Percentiles rank a stretch among this genome's conserved stretches.
These are phyloP conservation scores for Tetrax tetrax DNA, from an alignment of 2,113 vertebrate genomes.

Conservation along the genomic window DNA sequence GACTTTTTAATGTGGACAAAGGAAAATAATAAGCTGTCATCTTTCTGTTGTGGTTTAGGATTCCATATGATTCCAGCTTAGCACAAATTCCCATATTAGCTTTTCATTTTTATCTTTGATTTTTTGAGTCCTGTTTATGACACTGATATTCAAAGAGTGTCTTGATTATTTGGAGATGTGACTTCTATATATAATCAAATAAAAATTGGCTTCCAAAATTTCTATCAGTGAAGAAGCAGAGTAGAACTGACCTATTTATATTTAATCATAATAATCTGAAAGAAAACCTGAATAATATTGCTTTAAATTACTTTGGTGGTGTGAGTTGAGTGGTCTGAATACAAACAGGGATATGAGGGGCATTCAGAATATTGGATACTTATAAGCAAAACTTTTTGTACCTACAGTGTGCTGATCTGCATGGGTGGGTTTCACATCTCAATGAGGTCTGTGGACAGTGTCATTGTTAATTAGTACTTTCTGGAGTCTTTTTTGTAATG, in stretches of 20 bases:
- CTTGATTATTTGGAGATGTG: conserved; percentile 1
- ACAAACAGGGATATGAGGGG: background rate
- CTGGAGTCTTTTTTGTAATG: background rate
- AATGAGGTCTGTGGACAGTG: background rate
- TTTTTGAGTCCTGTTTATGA: background rate
- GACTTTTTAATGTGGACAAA: background rate
- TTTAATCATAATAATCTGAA: conserved; percentile 36
- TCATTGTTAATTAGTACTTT: background rate
- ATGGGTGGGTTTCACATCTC: background rate
- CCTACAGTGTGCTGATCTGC: background rate
- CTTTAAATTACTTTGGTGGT: background rate
- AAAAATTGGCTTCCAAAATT: conserved; percentile 27
- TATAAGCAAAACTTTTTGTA: background rate
- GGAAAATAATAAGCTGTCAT: background rate
- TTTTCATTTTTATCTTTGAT: background rate
- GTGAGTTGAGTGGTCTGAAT: background rate
- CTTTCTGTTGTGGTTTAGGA: background rate
- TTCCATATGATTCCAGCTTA: background rate
- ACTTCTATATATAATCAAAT: conserved; percentile 1
- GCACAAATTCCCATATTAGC: background rate
- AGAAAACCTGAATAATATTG: background rate
- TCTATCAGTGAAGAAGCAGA: conserved; percentile 1
- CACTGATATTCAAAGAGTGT: background rate
- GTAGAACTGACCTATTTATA: conserved; percentile 46
- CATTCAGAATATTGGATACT: background rate